phyloP scores from a whole-genome alignment of 2,888 invertebrate genomes.

The Isotomurus palustris region DNA sequence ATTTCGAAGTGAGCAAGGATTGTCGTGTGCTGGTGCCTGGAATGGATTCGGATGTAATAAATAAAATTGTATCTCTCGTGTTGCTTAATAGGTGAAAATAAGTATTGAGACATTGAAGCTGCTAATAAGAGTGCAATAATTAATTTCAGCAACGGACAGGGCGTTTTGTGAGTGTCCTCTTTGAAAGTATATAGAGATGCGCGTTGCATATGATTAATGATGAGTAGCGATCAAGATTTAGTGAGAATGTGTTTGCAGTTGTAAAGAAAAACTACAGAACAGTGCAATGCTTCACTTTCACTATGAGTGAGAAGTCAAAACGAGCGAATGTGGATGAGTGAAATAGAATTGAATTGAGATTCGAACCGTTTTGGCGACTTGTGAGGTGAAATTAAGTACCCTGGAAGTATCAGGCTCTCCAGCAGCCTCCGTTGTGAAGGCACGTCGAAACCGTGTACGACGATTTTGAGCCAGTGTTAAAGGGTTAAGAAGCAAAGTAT shows the following conservation, averaged over 20 bases:
- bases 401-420: constrained; percentile 45
- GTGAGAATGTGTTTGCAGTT: not conserved
- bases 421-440: constrained; percentile 60
- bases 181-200: not conserved
- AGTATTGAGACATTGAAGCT: too few species aligned
- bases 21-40: too few species aligned
- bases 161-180: not conserved
- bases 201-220: too few species aligned
- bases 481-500: constrained; percentile 77
- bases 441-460: constrained; percentile 76
- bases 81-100: too few species aligned
- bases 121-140: too few species aligned
- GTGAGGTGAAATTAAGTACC: constrained; percentile 45
- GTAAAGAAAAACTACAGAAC: not conserved
- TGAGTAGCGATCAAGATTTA: too few species aligned
- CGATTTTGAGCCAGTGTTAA: constrained; percentile 78
- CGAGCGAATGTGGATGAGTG: not conserved
- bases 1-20: too few species aligned
- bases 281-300: constrained; percentile 4
- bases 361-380: constrained; percentile 47
- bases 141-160: too few species aligned
- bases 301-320: not conserved
- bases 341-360: constrained; percentile 7
- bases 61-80: too few species aligned
- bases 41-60: too few species aligned